Percentiles rank a stretch among this genome's conserved stretches.
Conservation (phyloP, 2,113 vertebrate species). For the Sphaerodactylus townsendi region DNA sequence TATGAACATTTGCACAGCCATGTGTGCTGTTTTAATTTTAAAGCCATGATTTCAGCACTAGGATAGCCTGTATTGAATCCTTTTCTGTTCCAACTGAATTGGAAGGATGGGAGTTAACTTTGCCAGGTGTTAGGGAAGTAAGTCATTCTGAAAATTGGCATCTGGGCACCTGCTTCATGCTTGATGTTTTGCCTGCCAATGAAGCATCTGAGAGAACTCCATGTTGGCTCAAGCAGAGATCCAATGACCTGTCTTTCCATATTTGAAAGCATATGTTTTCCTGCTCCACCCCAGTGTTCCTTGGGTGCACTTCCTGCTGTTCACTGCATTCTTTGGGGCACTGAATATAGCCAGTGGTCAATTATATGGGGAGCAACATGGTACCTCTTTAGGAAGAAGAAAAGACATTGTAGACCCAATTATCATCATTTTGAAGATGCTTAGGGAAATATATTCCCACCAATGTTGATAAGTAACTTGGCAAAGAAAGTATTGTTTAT, state of each 20-base stretch:
- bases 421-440: not conserved
- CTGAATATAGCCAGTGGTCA: not conserved
- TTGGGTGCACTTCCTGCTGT: not conserved
- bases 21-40: conserved; percentile 1
- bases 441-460: conserved; percentile 26
- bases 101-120: not conserved
- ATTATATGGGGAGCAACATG: not conserved
- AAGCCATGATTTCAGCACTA: not conserved
- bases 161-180: fast-evolving
- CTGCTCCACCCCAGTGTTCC: not conserved
- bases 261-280: not conserved
- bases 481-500: conserved; percentile 9
- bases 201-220: not conserved
- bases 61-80: not conserved
- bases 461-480: conserved; percentile 25
- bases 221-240: not conserved
- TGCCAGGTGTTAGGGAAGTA: not conserved
- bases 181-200: not conserved
- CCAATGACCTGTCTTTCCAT: not conserved
- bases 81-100: not conserved
- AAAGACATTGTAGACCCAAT: not conserved
- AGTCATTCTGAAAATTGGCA: not conserved
- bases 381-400: conserved; percentile 9
- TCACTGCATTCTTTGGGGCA: not conserved
- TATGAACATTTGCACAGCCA: conserved; percentile 1